Evolutionary conservation across 2,113 vertebrate genomes (phyloP).

Genomic region (Sinosuthora webbiana): DNA sequence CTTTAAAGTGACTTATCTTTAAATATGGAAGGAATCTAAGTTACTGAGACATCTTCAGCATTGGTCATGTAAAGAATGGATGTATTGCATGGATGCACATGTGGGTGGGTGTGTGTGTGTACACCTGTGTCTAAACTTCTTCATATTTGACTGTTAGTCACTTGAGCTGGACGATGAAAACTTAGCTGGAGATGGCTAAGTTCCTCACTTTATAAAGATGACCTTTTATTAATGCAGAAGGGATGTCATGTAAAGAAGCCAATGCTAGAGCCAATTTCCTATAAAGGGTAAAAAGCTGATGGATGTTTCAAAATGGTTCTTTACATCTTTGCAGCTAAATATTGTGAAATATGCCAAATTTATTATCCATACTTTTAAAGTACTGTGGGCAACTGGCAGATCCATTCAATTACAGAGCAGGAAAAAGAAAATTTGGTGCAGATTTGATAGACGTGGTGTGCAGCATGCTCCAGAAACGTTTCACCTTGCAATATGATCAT

Average conservation of each 20-base stretch:
- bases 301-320: background rate
- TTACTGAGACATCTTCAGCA: background rate
- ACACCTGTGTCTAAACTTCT: background rate
- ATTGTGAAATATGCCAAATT: background rate
- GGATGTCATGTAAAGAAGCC: background rate
- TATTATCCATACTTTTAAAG: background rate
- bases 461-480: background rate
- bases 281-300: background rate
- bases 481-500: background rate
- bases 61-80: background rate
- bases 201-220: background rate
- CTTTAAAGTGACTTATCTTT: background rate
- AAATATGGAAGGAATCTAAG: background rate
- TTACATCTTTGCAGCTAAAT: background rate
- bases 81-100: accelerated
- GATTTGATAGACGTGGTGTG: background rate
- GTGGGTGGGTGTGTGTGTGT: background rate
- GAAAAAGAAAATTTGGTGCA: background rate
- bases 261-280: background rate
- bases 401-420: background rate
- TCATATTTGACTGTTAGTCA: background rate
- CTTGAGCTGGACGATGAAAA: background rate
- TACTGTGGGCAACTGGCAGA: background rate
- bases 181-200: background rate
- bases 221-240: background rate